phyloP scores from a whole-genome alignment of 2,888 invertebrate species.

The Belgica antarctica region DNA sequence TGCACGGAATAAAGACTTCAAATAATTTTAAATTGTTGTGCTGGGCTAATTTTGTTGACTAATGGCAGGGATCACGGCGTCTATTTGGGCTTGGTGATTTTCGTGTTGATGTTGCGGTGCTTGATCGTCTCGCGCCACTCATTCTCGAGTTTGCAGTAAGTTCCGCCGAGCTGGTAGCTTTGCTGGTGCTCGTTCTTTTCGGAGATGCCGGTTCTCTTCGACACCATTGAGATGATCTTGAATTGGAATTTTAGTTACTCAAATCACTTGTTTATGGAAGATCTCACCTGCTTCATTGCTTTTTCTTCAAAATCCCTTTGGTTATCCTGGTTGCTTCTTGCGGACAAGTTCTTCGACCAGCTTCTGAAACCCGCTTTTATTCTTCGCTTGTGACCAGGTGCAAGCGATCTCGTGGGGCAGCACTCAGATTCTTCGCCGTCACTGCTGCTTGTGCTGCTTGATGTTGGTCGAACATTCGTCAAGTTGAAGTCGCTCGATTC shows the following conservation, averaged over 20 bases:
- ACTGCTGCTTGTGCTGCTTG: slow-evolving; percentile 49
- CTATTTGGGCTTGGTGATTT: slow-evolving; percentile 43
- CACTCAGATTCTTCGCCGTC: slow-evolving; percentile 55
- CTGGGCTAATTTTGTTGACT: background rate
- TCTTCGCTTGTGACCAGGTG: slow-evolving; percentile 23
- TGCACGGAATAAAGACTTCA: background rate
- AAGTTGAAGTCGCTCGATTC: slow-evolving; percentile 45
- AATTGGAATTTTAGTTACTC: too few species aligned
- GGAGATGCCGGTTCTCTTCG: slow-evolving; percentile 51
- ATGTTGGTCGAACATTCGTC: background rate
- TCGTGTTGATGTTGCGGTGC: slow-evolving; percentile 48
- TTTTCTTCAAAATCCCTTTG: slow-evolving; percentile 81
- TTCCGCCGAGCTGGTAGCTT: slow-evolving; percentile 61
- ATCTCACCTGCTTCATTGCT: slow-evolving; percentile 58
- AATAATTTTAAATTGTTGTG: background rate
- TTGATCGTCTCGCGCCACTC: slow-evolving; percentile 68
- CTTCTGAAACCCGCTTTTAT: slow-evolving; percentile 58
- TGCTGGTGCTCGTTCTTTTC: slow-evolving; percentile 49
- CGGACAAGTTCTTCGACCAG: slow-evolving; percentile 74
- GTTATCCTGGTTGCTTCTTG: slow-evolving; percentile 83
- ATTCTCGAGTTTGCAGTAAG: slow-evolving; percentile 70
- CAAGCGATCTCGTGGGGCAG: slow-evolving; percentile 46
- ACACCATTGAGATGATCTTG: slow-evolving; percentile 50
- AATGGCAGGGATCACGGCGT: background rate
- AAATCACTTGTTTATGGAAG: slow-evolving; percentile 22